phyloP scores from a whole-genome alignment of 2,113 vertebrate genomes.

The Onychorhynchus coronatus region DNA sequence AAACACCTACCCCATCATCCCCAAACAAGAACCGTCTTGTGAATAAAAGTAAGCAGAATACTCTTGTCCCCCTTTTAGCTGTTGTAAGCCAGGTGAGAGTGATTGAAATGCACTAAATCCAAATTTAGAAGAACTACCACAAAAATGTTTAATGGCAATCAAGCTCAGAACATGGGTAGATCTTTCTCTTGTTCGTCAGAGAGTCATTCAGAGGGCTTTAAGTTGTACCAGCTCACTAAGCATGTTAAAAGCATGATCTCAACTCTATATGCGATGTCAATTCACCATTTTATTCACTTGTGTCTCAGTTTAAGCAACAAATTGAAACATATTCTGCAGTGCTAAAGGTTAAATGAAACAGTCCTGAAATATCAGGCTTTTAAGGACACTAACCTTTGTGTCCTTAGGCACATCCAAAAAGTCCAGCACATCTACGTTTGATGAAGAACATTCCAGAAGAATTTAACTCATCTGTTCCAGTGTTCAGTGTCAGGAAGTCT shows the following conservation, averaged over 20 bases:
- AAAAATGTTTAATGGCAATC: not conserved
- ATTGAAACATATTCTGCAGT: not conserved
- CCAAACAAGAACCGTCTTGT: not conserved
- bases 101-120: not conserved
- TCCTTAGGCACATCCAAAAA: conserved; percentile 66
- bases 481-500: not conserved
- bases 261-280: not conserved
- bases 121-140: not conserved
- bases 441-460: conserved; percentile 17
- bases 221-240: not conserved
- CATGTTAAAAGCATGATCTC: not conserved
- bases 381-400: conserved; percentile 73
- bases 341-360: not conserved
- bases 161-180: not conserved
- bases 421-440: not conserved
- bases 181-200: not conserved
- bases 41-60: not conserved
- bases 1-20: not conserved
- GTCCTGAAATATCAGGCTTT: not conserved
- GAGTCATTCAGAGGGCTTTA: not conserved
- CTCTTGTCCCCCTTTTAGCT: not conserved
- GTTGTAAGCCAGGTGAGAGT: not conserved
- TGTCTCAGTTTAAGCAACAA: not conserved
- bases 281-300: not conserved
- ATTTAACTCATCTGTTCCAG: not conserved